Evolutionary conservation across 2,113 vertebrate species (phyloP).

Genomic region (Colossoma macropomum): DNA sequence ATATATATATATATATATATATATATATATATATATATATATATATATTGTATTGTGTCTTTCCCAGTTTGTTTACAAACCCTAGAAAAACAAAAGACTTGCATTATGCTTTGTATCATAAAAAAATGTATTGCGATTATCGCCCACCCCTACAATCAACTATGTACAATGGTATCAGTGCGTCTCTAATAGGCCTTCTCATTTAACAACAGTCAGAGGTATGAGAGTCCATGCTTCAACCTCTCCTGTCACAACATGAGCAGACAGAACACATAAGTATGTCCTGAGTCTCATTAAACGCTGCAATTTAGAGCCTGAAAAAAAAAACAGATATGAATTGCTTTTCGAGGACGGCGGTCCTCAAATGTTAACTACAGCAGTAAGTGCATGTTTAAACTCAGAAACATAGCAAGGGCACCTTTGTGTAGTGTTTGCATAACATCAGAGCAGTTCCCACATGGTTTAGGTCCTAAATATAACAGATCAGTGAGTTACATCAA

Average conservation of each 20-base stretch:
- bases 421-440: not conserved
- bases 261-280: not conserved
- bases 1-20: no score
- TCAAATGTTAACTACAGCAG: no score
- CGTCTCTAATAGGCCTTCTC: not conserved
- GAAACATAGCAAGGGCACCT: no score
- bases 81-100: no score
- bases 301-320: not conserved
- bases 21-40: no score
- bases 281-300: conserved; percentile 3
- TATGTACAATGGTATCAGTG: not conserved
- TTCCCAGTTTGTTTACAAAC: no score
- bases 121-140: no score
- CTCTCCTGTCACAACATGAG: not conserved
- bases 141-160: not conserved
- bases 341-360: not conserved
- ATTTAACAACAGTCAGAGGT: not conserved
- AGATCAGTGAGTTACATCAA: not conserved
- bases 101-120: no score
- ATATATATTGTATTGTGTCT: no score
- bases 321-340: no score
- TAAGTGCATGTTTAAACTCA: not conserved
- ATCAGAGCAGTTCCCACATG: not conserved
- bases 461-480: not conserved
- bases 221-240: no score